Base-by-base conservation (phyloP, 2,888 invertebrate species). In the Hypomecis atomaria region DNA sequence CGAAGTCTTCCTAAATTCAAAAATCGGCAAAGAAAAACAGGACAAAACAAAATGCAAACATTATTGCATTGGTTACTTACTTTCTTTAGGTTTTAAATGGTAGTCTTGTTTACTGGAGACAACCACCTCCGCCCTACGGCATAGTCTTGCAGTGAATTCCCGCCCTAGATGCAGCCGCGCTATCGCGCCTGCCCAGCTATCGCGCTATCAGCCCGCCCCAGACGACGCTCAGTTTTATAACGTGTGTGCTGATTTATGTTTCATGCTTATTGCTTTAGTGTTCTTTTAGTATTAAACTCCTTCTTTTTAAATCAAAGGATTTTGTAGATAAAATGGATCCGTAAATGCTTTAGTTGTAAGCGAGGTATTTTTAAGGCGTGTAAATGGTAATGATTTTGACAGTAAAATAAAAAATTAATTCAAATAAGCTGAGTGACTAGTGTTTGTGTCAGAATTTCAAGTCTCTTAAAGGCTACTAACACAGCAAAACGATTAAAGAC, bases 151-250 rank as follows among this genome's bases (percentile, higher is more conserved):
- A 66, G 74, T 68, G 70, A 33, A 40, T 33, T 23, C 68, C 77
- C 71, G 72, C 78, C 73, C 75, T 77, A 77, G 71, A 63, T 76
- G 76, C 77, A 76, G 77, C 73, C 71, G 72, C 71, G 62, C 77
- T 85, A 84, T 84, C 84, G 63, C 81, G 74, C 75, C 75, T 82
- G 82, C 82, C 81, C 85, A 85, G 85, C 76, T 83, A 83, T 86
- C 84, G 75, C 79, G 75, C 59, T 78, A 81, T 83, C 83, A 71
- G 72, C 72, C 70, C 76, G 79, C 78, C 75, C 76, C 82, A 83
- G 83, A 74, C 82, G 74, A 73, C 75, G 70, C 74, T 74, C 77
- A 81, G 74, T 85, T 83, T 83, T 83, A 83, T 81, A 81, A 81
- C 78, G 73, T 77, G 77, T 78, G 77, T 75, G 74, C 71, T 69